Evolutionary conservation across 1,140 invertebrate species (phyloP).

Genomic region (Carposina sasakii): DNA sequence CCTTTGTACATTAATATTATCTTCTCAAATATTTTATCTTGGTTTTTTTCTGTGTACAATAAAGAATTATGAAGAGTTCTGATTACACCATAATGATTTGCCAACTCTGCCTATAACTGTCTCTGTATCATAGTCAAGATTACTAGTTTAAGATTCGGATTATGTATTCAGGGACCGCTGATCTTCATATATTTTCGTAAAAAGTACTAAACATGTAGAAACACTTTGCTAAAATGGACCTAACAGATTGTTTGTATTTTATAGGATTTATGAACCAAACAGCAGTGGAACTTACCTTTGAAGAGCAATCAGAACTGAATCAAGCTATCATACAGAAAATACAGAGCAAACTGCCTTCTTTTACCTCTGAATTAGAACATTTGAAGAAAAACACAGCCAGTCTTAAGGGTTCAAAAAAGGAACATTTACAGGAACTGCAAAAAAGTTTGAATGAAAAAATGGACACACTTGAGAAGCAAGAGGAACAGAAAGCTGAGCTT

Average conservation of each 20-base stretch:
- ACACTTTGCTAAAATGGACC: too few relatives aligned
- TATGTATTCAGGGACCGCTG: too few relatives aligned
- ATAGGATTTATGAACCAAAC: conserved; percentile 49
- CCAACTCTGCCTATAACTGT: too few relatives aligned
- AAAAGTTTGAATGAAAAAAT: conserved; percentile 50
- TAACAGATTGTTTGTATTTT: conserved; percentile 13
- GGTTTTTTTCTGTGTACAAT: too few relatives aligned
- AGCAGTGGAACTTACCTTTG: conserved; percentile 42
- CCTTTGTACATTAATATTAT: too few relatives aligned
- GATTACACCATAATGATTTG: too few relatives aligned
- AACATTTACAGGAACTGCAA: conserved; percentile 43
- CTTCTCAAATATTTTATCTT: too few relatives aligned
- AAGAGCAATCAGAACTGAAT: conserved; percentile 56
- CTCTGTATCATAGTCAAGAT: too few relatives aligned
- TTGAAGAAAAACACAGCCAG: conserved; percentile 31
- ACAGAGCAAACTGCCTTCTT: conserved; percentile 43
- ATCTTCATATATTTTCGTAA: too few relatives aligned
- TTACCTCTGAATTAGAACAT: conserved; percentile 40
- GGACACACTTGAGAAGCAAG: conserved; percentile 45
- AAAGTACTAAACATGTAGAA: too few relatives aligned
- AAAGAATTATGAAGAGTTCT: too few relatives aligned
- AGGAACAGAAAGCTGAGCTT: conserved; percentile 51
- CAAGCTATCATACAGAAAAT: conserved; percentile 50
- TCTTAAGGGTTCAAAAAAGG: conserved; percentile 28
- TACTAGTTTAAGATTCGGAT: too few relatives aligned